Evolutionary conservation across 92 coral and sea anemone species (phyloP), one percentile per base, ranked within the genome.

Genomic region (Parazoanthus atlanticus): DNA sequence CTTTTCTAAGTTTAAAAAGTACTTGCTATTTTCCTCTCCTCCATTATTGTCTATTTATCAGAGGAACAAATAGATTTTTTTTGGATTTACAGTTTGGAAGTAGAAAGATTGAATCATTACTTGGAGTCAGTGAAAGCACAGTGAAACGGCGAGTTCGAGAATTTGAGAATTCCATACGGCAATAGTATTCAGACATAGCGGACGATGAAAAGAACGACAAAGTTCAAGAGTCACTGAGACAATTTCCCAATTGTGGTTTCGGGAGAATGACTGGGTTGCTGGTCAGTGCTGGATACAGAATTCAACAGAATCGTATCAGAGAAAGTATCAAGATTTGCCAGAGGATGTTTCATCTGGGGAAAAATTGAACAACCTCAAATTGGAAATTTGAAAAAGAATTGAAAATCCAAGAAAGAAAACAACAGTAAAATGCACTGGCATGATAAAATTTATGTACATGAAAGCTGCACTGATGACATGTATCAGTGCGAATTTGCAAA

Each of bases 181-280:
- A 79, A 79, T 88, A 91, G 78, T 91, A 91, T 88, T 86, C 86
- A 80, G 82, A 88, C 65, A 85, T 88, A 65, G 31, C 93, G 34
- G 89, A 88, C 40, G 82, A 91, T 46, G 54, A 28, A 41, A 76
- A 88, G 81, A 89, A 91, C 49, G 38, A 49, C 49, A 33, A 83
- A 28, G 89, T 88, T 66, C 81, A 56, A 74, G 74, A 80, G 76
- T 21, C 86, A 46, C 86, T 80, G 92, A 73, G 90, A 56, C 61
- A 90, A 30, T 90, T 90, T 78, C 93, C 90, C 54, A 90, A 90
- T 67, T 78, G 93, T 80, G 93, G 93, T 47, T 86, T 86, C 88
- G 80, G 82, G 88, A 86, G 90, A 73, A 87, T 87, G 90, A 90
- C 90, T 87, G 90, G 92, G 72, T 85, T 86, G 73, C 71, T 86